Conservation (phyloP, 2,888 invertebrate species). For the Dicycla oo region DNA sequence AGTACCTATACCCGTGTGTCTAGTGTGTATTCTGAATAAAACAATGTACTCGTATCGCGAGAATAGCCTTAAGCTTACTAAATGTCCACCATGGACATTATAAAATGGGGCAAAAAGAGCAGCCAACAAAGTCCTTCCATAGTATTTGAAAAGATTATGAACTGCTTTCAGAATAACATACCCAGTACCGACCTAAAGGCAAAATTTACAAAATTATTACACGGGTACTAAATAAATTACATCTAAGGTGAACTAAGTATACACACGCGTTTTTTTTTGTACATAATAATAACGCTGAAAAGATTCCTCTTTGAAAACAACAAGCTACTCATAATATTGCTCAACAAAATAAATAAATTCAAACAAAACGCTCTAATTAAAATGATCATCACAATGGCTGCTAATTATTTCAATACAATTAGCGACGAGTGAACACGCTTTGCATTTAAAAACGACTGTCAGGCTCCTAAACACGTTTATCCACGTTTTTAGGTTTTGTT, state of each 20-base stretch:
- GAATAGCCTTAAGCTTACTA: not conserved
- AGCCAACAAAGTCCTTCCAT: not conserved
- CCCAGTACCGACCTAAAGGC: not conserved
- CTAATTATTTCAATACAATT: constrained; percentile 58
- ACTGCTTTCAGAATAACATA: not conserved
- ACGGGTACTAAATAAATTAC: too few species aligned
- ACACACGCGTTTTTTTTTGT: not conserved
- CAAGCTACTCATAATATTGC: not conserved
- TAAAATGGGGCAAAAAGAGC: not conserved
- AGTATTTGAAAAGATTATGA: not conserved
- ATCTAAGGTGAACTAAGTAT: not conserved
- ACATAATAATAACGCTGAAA: not conserved
- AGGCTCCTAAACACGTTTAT: constrained; percentile 44
- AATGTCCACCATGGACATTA: not conserved
- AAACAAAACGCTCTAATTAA: constrained; percentile 37
- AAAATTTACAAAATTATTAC: not conserved
- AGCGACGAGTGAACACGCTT: constrained; percentile 32
- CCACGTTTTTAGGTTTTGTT: constrained; percentile 5
- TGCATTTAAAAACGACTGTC: constrained; percentile 43
- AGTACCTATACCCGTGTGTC: not conserved
- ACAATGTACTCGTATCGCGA: not conserved
- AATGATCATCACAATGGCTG: constrained; percentile 47
- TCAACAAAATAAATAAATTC: constrained; percentile 18
- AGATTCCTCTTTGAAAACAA: not conserved
- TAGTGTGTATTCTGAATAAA: not conserved